Evolutionary conservation across 2,888 invertebrate species (phyloP).

Genomic region (Drosophila ezoana): DNA sequence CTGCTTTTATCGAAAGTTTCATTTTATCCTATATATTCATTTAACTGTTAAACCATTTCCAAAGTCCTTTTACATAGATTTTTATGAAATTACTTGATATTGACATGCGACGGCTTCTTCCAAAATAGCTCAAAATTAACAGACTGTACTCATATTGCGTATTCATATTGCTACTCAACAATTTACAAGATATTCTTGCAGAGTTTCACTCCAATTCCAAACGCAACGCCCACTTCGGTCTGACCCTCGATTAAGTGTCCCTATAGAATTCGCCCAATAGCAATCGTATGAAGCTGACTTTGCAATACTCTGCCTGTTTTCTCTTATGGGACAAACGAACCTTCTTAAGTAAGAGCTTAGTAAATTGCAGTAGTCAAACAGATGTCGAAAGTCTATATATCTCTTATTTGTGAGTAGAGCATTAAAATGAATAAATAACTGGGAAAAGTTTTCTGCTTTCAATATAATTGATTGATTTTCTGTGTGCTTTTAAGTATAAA

Average conservation of each 20-base stretch:
- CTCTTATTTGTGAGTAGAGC: neutral
- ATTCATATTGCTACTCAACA: neutral
- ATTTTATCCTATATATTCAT: neutral
- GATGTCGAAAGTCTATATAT: neutral
- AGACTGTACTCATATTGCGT: neutral
- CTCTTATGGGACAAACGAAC: too few relatives aligned
- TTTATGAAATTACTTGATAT: neutral
- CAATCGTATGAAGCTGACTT: neutral
- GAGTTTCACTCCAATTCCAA: neutral
- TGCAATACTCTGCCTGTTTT: neutral
- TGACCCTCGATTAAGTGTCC: neutral
- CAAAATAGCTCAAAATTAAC: neutral
- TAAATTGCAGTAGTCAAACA: neutral
- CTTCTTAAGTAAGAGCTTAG: too few relatives aligned
- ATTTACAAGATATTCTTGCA: neutral
- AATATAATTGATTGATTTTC: slow-evolving; percentile 40
- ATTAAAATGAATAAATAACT: neutral
- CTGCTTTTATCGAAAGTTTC: too few relatives aligned
- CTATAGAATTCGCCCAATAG: neutral
- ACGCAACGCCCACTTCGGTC: neutral
- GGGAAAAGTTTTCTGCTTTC: slow-evolving; percentile 11
- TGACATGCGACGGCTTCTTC: neutral
- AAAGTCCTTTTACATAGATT: neutral
- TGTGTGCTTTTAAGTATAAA: slow-evolving; percentile 30
- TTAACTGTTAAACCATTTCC: neutral